phyloP scores from a whole-genome alignment of 2,113 vertebrate species.

The Miniopterus natalensis region DNA sequence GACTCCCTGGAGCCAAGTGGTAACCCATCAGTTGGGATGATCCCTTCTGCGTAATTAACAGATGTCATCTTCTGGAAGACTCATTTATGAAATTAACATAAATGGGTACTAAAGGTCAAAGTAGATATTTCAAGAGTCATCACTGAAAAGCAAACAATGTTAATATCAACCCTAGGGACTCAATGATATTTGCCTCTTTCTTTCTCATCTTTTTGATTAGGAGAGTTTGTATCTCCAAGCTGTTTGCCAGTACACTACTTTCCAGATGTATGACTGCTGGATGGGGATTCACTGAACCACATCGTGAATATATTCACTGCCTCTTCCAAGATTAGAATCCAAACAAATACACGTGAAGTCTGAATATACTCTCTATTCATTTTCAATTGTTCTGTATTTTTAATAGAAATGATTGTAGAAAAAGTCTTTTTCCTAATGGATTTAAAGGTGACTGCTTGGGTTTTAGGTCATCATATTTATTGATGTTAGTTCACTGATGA shows the following conservation, averaged over 20 bases:
- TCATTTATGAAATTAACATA: background rate
- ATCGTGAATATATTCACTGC: background rate
- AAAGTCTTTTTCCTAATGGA: background rate
- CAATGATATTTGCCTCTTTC: background rate
- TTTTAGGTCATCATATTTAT: background rate
- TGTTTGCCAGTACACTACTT: background rate
- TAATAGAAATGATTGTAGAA: background rate
- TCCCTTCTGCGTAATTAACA: background rate
- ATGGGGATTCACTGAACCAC: conserved; percentile 20
- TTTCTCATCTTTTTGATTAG: conserved; percentile 6
- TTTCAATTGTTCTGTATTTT: conserved; percentile 27
- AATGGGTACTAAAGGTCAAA: background rate
- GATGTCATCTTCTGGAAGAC: background rate
- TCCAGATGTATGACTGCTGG: conserved; percentile 30
- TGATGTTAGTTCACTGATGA: background rate
- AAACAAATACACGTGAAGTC: background rate
- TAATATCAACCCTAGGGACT: background rate
- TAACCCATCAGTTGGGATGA: background rate
- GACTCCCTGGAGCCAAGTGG: background rate
- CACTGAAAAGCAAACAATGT: background rate
- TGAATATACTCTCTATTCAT: background rate
- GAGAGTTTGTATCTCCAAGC: conserved; percentile 23
- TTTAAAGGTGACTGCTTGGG: background rate
- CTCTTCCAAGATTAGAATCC: background rate
- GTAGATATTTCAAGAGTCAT: background rate